Conservation (phyloP, 1,140 invertebrate species). For the Dendrolimus kikuchii region DNA sequence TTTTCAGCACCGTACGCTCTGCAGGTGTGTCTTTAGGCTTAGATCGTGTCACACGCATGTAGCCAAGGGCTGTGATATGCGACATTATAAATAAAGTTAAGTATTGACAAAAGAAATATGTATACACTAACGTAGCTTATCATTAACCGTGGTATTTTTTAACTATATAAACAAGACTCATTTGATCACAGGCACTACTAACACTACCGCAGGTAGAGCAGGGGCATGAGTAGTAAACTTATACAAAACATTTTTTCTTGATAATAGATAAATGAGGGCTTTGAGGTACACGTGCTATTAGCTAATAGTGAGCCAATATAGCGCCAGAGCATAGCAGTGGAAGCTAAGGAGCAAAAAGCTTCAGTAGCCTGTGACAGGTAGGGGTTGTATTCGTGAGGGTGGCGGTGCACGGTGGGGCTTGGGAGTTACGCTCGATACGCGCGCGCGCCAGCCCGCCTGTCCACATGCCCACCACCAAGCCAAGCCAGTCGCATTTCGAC, state of each 20-base stretch:
- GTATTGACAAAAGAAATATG: too few relatives aligned
- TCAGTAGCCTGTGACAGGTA: constrained; percentile 29
- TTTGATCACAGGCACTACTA: neutral
- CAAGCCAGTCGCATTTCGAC: constrained; percentile 52
- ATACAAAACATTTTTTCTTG: constrained; percentile 1
- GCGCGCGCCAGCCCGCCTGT: constrained; percentile 39
- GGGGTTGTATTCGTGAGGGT: constrained; percentile 46
- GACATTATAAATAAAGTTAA: too few relatives aligned
- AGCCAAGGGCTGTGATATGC: too few relatives aligned
- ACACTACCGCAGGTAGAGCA: neutral
- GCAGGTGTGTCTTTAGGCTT: too few relatives aligned
- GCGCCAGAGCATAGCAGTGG: constrained; percentile 4
- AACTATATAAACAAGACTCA: too few relatives aligned
- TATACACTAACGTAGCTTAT: too few relatives aligned
- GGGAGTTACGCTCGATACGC: constrained; percentile 50
- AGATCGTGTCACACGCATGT: too few relatives aligned
- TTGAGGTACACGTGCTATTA: neutral
- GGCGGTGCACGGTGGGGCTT: constrained; percentile 32
- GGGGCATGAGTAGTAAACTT: neutral
- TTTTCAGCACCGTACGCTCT: too few relatives aligned
- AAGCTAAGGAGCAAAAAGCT: constrained; percentile 21
- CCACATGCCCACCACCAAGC: constrained; percentile 14
- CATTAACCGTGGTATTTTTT: too few relatives aligned
- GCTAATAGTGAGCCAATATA: neutral
- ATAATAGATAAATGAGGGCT: neutral